Conservation (phyloP, 2,888 invertebrate genomes). For the Meteorus cinctellus region DNA sequence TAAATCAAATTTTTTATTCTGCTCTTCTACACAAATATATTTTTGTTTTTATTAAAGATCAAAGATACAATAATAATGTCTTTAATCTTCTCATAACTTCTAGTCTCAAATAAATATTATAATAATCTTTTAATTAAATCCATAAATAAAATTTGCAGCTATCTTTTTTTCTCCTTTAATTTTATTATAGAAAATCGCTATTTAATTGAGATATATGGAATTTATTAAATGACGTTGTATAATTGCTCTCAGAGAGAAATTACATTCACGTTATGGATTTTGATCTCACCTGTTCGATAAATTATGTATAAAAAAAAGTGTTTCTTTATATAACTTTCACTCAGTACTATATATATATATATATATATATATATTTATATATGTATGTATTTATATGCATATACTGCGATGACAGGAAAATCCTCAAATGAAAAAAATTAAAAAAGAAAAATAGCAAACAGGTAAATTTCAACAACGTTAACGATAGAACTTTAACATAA, state of each 20-base stretch:
- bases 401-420: neutral
- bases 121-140: too few species aligned
- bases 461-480: neutral
- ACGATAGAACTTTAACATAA: too few species aligned
- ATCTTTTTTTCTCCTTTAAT: neutral
- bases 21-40: too few species aligned
- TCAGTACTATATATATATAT: neutral
- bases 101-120: too few species aligned
- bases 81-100: too few species aligned
- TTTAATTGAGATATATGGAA: neutral
- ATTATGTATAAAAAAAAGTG: neutral
- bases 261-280: neutral
- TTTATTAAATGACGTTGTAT: neutral
- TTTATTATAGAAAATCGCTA: neutral
- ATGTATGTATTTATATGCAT: neutral
- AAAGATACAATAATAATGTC: too few species aligned
- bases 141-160: too few species aligned
- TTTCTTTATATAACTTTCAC: neutral
- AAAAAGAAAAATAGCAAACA: neutral
- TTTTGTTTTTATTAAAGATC: too few species aligned
- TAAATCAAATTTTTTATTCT: too few species aligned
- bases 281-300: constrained; percentile 10
- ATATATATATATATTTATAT: neutral
- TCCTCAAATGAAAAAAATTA: neutral
- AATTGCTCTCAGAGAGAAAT: neutral